phyloP scores from a whole-genome alignment of 2,113 vertebrate species.

The Colius striatus region DNA sequence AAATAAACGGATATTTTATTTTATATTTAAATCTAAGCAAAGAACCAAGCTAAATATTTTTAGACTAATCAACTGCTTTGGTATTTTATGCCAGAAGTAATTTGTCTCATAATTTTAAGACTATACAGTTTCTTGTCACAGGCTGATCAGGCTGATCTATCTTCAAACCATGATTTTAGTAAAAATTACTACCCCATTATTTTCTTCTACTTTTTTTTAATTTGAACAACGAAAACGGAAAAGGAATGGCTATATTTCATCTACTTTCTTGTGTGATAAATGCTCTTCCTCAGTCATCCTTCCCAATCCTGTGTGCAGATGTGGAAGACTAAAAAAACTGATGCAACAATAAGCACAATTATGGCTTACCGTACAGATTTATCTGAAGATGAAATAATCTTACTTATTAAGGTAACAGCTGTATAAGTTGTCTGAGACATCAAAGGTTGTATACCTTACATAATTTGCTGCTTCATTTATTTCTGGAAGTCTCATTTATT shows the following conservation, averaged over 20 bases:
- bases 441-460: neutral
- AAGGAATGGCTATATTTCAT: neutral
- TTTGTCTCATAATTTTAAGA: neutral
- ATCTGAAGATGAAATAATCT: neutral
- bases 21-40: neutral
- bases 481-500: neutral
- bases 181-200: neutral
- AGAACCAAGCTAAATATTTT: neutral
- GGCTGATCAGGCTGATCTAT: neutral
- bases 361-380: neutral
- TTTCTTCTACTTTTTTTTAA: neutral
- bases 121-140: neutral
- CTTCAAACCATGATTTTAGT: neutral
- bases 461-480: neutral
- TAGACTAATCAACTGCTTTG: neutral
- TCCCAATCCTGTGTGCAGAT: neutral
- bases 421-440: neutral
- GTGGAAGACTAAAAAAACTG: neutral
- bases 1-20: neutral
- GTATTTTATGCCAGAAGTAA: neutral
- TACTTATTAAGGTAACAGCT: neutral
- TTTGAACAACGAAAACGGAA: neutral
- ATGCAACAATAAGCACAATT: neutral
- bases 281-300: neutral
- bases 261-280: neutral